Percentiles rank a stretch among this genome's conserved stretches.
These are phyloP conservation scores for Gymnodraco acuticeps DNA, from an alignment of 2,797 vertebrate species.

Conservation along the genomic window DNA sequence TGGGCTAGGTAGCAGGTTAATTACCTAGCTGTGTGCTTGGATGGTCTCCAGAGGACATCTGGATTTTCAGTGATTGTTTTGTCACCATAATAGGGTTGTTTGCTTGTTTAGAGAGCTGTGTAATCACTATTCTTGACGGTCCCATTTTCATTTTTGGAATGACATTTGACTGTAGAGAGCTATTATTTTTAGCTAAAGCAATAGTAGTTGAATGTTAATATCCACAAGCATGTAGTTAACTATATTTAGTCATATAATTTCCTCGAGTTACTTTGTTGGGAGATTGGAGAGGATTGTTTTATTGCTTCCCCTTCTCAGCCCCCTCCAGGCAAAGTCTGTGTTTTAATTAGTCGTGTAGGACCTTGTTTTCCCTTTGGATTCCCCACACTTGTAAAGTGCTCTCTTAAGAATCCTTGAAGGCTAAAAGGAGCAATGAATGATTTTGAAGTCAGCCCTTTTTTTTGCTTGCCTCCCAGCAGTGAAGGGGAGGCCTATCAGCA, in stretches of 20 bases:
- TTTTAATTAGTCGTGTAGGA: constrained; percentile 79
- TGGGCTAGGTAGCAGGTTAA: constrained; percentile 70
- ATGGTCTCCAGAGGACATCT: constrained; percentile 65
- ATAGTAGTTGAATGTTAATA: constrained; percentile 37
- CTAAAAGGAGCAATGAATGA: constrained; percentile 82
- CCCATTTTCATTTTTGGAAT: constrained; percentile 2
- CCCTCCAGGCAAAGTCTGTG: constrained; percentile 68
- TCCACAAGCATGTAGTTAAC: constrained; percentile 54
- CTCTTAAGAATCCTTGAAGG: constrained; percentile 73
- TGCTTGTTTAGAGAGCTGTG: constrained; percentile 19
- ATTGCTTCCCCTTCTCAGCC: constrained; percentile 62
- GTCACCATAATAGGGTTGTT: constrained; percentile 47
- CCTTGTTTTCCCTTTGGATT: constrained; percentile 75
- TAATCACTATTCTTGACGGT: background rate
- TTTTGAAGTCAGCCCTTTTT: constrained; percentile 79
- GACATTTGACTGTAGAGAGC: background rate
- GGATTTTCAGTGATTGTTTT: constrained; percentile 61
- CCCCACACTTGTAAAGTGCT: constrained; percentile 75
- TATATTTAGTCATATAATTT: constrained; percentile 70
- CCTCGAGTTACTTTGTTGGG: constrained; percentile 68
- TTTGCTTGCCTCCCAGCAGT: constrained; percentile 65
- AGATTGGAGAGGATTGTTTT: constrained; percentile 74
- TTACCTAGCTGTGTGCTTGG: constrained; percentile 73
- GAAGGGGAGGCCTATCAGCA: constrained; percentile 59
- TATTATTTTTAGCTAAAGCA: constrained; percentile 23